Evolutionary conservation across 2,113 vertebrate species (phyloP), one percentile per base, ranked within the genome.

Genomic region (Alaudala cheleensis): DNA sequence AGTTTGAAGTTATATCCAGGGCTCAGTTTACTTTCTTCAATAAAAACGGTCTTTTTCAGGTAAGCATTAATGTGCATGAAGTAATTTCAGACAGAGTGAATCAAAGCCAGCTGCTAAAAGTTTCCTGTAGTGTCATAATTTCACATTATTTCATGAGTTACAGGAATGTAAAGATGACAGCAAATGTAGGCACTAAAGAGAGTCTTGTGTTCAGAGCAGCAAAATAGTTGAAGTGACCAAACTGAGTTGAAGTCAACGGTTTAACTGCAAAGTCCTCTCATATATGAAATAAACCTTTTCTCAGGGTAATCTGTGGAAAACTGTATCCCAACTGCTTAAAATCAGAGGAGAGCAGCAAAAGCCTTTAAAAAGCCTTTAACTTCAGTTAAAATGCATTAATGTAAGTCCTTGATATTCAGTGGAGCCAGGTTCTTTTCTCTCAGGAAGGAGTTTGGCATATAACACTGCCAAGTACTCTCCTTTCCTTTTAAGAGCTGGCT

Each of bases 1-100:
- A 98, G 8, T 89, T 97, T 29, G 97, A 98, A 51, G 50, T 94
- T 33, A 92, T 98, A 92, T 98, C 98, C 96, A 98, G 99, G 95
- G 98, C 98, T 96, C 98, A 99, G 70, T 99, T 99, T 96, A 98
- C 99, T 92, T 99, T 99, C 98, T 99, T 99, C 97, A 99, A 98
- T 95, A 99, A 98, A 97, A 98, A 98, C 37, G 99, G 98, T 74
- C 98, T 99, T 77, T 99, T 99, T 87, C 98, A 99, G 98, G 99
- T 98, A 94, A 97, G 93, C 20, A 51, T 73, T 47, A 73, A 74
- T 64, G n/a, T 78, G 10, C 34, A 71, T 84, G n/a, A 91, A 88
- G 40, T 73, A 1, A 45, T 81, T 88, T 91, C 60, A 67, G 42
- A 57, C 56, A 23, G 26, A 5, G 5, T 44, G 31, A 67, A 25